Percentiles rank a stretch among this genome's conserved stretches.
Conservation (phyloP, 2,888 invertebrate species). For the Troilus luridus region DNA sequence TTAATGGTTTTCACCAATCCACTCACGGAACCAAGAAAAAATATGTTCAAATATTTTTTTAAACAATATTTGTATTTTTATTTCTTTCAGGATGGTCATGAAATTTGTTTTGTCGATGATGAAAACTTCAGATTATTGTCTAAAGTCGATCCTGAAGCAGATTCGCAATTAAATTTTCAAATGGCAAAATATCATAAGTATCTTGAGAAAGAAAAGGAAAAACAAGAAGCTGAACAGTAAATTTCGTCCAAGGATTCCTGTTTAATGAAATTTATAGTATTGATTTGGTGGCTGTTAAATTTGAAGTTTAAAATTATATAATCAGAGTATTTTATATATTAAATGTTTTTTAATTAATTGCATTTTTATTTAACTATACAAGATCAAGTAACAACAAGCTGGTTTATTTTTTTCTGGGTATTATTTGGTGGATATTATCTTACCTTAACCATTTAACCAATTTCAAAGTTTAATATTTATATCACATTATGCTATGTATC, state of each 20-base stretch:
- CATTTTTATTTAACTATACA: background rate
- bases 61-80: conserved; percentile 57
- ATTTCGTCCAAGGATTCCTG: background rate
- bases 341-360: conserved; percentile 8
- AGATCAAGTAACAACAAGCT: background rate
- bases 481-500: too few species aligned
- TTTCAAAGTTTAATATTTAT: too few species aligned
- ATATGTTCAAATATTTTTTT: too few species aligned
- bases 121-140: conserved; percentile 93
- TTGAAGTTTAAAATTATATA: background rate
- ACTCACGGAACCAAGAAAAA: too few species aligned
- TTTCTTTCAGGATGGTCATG: conserved; percentile 85
- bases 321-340: background rate
- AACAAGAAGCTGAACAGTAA: background rate
- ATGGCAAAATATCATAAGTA: conserved; percentile 70
- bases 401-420: background rate
- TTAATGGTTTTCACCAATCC: too few species aligned
- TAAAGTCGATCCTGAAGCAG: conserved; percentile 86
- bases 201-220: conserved; percentile 37
- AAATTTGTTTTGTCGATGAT: conserved; percentile 98
- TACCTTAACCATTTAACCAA: too few species aligned
- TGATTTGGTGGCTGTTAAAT: background rate
- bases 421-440: too few species aligned
- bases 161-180: conserved; percentile 82
- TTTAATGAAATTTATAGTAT: conserved; percentile 3